A percentile compares a stretch with the other conserved stretches of the same genome.
Evolutionary conservation across 2,113 vertebrate species (phyloP).

Genomic region (Bettongia penicillata): DNA sequence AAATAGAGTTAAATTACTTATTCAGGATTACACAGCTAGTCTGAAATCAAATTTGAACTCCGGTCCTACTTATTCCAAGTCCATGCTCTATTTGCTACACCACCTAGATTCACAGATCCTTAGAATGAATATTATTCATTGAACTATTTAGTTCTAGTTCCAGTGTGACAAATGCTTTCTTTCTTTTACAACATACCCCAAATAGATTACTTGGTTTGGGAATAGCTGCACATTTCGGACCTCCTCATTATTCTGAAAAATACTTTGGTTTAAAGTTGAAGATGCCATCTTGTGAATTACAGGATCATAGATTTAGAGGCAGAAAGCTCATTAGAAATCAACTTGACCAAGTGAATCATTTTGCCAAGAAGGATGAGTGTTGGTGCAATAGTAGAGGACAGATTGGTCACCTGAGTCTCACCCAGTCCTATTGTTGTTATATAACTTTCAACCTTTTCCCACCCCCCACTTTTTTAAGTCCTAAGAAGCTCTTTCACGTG

Average conservation of each 20-base stretch:
- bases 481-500: too few relatives aligned
- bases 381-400: background rate
- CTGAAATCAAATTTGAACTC: background rate
- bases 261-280: constrained; percentile 2
- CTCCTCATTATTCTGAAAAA: background rate
- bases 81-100: background rate
- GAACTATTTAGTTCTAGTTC: too few relatives aligned
- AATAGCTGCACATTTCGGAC: background rate
- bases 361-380: background rate
- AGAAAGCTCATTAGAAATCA: too few relatives aligned
- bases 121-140: background rate
- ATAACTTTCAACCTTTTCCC: too few relatives aligned
- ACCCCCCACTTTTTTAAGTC: too few relatives aligned
- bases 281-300: background rate
- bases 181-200: too few relatives aligned
- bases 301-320: too few relatives aligned
- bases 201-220: background rate
- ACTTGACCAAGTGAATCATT: too few relatives aligned
- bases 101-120: background rate
- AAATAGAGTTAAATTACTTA: background rate
- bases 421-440: too few relatives aligned
- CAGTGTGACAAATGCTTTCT: too few relatives aligned
- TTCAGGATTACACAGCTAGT: background rate
- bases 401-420: background rate
- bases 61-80: background rate